A percentile compares a stretch with the other conserved stretches of the same genome.
phyloP scores from a whole-genome alignment of 1,140 invertebrate genomes.

The Penaeus chinensis region DNA sequence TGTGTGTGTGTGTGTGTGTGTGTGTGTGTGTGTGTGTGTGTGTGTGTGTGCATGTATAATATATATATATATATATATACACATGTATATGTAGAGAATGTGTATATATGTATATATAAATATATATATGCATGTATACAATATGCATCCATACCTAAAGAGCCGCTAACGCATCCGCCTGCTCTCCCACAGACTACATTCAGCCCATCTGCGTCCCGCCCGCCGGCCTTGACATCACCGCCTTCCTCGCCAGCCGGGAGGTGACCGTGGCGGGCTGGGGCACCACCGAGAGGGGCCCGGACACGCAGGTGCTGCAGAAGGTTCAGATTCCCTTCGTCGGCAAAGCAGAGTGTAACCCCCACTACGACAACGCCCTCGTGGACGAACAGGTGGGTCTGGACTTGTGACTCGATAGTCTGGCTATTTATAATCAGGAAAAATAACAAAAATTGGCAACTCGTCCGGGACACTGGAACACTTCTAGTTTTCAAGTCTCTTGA shows the following conservation, averaged over 20 bases:
- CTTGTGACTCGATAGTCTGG: no score
- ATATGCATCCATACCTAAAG: background rate
- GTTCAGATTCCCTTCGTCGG: slow-evolving; percentile 28
- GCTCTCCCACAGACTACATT: slow-evolving; percentile 1
- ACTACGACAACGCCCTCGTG: slow-evolving; percentile 39
- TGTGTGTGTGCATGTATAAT: no score
- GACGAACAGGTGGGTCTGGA: slow-evolving; percentile 32
- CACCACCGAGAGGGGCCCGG: slow-evolving; percentile 43
- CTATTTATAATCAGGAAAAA: no score
- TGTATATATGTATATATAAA: no score
- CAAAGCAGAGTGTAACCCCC: slow-evolving; percentile 31
- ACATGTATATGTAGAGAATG: no score
- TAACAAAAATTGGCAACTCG: no score
- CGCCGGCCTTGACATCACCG: background rate
- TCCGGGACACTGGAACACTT: no score
- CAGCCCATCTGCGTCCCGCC: slow-evolving; percentile 35
- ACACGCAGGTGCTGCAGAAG: slow-evolving; percentile 45
- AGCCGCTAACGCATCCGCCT: background rate
- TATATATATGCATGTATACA: background rate
- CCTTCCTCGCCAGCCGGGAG: slow-evolving; percentile 22
- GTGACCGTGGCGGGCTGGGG: slow-evolving; percentile 41
- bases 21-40: no score
- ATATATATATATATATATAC: no score
- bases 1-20: no score
- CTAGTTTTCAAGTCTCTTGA: no score